Conservation (phyloP, 2,113 vertebrate species). For the Euleptes europaea region DNA sequence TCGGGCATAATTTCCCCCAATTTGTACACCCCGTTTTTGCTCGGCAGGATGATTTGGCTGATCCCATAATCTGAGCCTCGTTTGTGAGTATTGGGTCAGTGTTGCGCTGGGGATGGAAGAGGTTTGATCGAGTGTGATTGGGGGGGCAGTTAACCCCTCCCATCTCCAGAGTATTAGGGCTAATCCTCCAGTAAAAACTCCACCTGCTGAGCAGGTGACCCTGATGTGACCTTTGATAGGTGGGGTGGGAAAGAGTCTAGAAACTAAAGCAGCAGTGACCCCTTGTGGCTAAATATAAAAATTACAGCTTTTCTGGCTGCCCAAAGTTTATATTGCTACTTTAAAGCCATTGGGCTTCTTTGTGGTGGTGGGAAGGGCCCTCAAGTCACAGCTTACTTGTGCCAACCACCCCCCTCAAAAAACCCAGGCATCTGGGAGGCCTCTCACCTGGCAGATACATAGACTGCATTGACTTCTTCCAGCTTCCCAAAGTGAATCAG, state of each 20-base stretch:
- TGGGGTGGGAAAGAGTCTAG: background rate
- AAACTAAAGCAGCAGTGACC: conserved; percentile 2
- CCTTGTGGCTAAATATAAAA: background rate
- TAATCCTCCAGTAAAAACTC: background rate
- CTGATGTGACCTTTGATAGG: background rate
- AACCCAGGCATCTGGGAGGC: background rate
- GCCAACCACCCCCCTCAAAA: too few species aligned
- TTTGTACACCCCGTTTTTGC: background rate
- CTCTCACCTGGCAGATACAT: conserved; percentile 23
- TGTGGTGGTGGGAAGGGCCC: too few species aligned
- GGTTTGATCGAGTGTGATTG: background rate
- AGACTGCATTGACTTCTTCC: conserved; percentile 8
- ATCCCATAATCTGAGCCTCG: conserved; percentile 19
- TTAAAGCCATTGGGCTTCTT: background rate
- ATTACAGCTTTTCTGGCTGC: background rate
- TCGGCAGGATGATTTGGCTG: background rate
- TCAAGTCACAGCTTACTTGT: too few species aligned
- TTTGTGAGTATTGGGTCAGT: background rate
- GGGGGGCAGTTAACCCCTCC: background rate
- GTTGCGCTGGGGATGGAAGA: too few species aligned
- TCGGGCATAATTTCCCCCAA: too few species aligned
- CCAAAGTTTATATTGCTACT: background rate
- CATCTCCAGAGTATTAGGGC: background rate
- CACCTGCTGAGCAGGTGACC: conserved; percentile 1
- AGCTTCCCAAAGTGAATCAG: background rate